Evolutionary conservation across 2,888 invertebrate genomes (phyloP), one percentile per base, ranked within the genome.

Genomic region (Crioceris asparagi): DNA sequence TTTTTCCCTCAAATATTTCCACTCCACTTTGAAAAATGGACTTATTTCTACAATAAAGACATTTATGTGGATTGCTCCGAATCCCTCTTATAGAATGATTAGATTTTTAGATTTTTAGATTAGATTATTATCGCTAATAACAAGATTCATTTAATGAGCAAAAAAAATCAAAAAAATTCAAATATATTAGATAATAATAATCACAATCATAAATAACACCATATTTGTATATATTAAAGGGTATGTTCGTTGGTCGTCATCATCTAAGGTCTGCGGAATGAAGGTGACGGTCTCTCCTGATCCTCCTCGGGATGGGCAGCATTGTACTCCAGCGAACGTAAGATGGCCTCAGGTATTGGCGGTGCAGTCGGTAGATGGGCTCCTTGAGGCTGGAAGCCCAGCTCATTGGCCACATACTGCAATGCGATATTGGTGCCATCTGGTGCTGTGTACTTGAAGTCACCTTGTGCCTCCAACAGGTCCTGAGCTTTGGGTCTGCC

Each of bases 271-370:
- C 43, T 33, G 21, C 45, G 39, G 38, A 39, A 46, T 7, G 36
- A 23, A n/a, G n/a, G n/a, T n/a, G n/a, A n/a, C n/a, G 40, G 39
- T 40, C 45, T 39, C 6, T 43, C 41, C 15, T 45, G 39, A 26
- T 55, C 55, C 40, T 68, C 69, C 16, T 73, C 75, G 11, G 78
- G 75, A 30, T 76, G 73, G 16, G 75, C 74, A 18, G 79, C 79
- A 46, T 79, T 69, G 58, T 71, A 79, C 25, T 71, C 78, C 31
- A 80, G 62, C 17, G 79, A 74, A 37, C 73, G 71, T 52, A 76
- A 74, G 52, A 82, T 82, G 36, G 72, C 77, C 41, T 68, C 73
- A 34, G 82, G 82, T 43, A 80, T 75, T 41, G 81, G 81, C 26
- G 79, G 81, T 17, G 80, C 69, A 1, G 74, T 75, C 18, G 70